Base-by-base conservation (phyloP, 2,888 invertebrate species). In the Drosophila rellima region DNA sequence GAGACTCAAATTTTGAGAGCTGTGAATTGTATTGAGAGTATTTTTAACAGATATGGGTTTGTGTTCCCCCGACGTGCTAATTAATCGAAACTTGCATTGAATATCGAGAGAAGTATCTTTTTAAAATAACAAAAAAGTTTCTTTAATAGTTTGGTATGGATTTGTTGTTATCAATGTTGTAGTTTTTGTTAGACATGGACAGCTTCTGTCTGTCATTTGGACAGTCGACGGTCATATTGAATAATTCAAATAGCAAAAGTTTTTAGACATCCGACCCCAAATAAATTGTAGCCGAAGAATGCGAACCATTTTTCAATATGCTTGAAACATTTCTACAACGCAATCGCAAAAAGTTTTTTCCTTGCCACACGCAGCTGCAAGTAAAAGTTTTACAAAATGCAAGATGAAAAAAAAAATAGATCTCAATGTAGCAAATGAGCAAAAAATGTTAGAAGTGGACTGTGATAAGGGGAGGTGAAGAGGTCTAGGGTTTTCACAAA, bases 381-480 rank as follows among this genome's bases (percentile, higher is more conserved):
- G 78, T 68, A 85, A 81, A 88, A 88, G 70, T 83, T 86, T 80
- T 80, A 59, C 70, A 18, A 40, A 50, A 52, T 17, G 42, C 18
- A 29, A 37, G 39, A 45, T 42, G 29, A 35, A 33, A 29, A 31
- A 13, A 17, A 44, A 48, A 17, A 18, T 55, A 37, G 44, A 44
- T 57, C 37, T 61, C 71, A 60, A 67, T 61, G 57, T 68, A 66
- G 83, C 76, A 78, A 85, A 84, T 78, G 74, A 82, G 80, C 70
- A 79, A 74, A 80, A 84, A 82, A 60, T 68, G 39, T 15, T 20
- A 31, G 35, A 61, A 65, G 15, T 48, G 23, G 40, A 18, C 39
- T 65, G 51, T 31, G 20, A 42, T 20, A 6, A 11, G 18, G 39
- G 17, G 17, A 33, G 11, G 29, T 5, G 20, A 20, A 5, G 40